These are phyloP conservation scores for Prionace glauca DNA, from an alignment of 2,797 vertebrate species.

Conservation along the genomic window DNA sequence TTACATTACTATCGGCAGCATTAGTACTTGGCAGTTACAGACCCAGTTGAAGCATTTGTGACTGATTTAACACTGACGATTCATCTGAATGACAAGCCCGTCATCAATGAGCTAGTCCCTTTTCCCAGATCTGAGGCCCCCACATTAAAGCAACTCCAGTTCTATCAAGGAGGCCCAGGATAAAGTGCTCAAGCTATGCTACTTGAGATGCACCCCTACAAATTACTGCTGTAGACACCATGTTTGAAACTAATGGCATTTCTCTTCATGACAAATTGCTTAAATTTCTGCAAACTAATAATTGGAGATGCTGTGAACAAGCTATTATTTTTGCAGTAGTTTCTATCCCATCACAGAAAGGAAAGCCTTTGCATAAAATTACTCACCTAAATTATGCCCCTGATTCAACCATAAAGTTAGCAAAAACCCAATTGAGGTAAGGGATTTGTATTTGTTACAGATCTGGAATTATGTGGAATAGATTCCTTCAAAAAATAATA, in stretches of 20 bases:
- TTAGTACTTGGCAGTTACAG: background rate
- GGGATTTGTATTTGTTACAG: background rate
- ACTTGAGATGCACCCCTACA: no score
- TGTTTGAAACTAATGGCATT: no score
- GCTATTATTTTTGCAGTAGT: background rate
- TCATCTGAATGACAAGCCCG: no score
- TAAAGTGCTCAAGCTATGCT: background rate
- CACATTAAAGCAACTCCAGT: background rate
- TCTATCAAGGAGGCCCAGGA: background rate
- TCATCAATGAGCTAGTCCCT: background rate
- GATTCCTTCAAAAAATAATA: background rate
- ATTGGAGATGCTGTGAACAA: background rate
- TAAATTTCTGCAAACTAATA: background rate
- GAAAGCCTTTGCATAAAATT: background rate
- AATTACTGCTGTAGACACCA: no score
- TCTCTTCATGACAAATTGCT: no score
- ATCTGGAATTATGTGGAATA: background rate
- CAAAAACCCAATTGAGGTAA: background rate
- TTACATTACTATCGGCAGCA: background rate
- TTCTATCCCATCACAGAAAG: background rate
- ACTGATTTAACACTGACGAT: background rate
- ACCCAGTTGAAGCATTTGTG: background rate
- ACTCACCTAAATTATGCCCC: background rate
- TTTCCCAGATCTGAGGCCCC: background rate
- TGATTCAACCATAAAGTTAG: background rate